Conservation (phyloP, 2,888 invertebrate genomes). For the Ormyrus labotus region DNA sequence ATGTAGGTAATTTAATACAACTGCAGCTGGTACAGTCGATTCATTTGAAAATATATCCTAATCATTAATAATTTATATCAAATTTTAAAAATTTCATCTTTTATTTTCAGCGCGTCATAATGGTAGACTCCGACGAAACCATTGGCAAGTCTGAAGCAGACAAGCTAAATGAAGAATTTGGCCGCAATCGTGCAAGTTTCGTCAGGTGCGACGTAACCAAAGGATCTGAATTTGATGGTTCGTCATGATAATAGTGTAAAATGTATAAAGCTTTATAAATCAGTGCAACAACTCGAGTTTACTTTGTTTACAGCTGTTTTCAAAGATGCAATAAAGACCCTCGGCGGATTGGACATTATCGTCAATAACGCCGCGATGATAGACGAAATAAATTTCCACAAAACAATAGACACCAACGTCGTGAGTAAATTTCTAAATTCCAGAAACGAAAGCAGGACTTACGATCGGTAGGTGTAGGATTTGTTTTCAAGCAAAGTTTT, state of each 20-base stretch:
- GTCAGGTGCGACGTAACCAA: slow-evolving; percentile 68
- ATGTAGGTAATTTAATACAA: not conserved
- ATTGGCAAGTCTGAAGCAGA: slow-evolving; percentile 63
- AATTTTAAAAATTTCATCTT: not conserved
- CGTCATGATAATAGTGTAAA: not conserved
- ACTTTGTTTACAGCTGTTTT: slow-evolving; percentile 61
- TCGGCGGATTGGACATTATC: slow-evolving; percentile 78
- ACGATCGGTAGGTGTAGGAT: too few relatives aligned
- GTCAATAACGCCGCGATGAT: slow-evolving; percentile 73
- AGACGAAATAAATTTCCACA: slow-evolving; percentile 67
- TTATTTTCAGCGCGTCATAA: slow-evolving; percentile 62
- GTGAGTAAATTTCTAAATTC: slow-evolving; percentile 62
- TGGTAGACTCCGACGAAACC: slow-evolving; percentile 65
- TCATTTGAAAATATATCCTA: not conserved
- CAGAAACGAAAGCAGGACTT: too few relatives aligned
- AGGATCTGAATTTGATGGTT: slow-evolving; percentile 69
- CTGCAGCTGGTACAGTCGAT: not conserved
- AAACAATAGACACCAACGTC: slow-evolving; percentile 71
- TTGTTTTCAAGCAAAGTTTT: too few relatives aligned
- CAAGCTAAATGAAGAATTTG: slow-evolving; percentile 67
- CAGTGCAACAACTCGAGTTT: not conserved
- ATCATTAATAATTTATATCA: not conserved
- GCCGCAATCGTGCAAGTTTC: slow-evolving; percentile 67
- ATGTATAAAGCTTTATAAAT: not conserved
- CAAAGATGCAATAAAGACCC: slow-evolving; percentile 74